Evolutionary conservation across 2,113 vertebrate genomes (phyloP).

Genomic region (Ploceus nigricollis): DNA sequence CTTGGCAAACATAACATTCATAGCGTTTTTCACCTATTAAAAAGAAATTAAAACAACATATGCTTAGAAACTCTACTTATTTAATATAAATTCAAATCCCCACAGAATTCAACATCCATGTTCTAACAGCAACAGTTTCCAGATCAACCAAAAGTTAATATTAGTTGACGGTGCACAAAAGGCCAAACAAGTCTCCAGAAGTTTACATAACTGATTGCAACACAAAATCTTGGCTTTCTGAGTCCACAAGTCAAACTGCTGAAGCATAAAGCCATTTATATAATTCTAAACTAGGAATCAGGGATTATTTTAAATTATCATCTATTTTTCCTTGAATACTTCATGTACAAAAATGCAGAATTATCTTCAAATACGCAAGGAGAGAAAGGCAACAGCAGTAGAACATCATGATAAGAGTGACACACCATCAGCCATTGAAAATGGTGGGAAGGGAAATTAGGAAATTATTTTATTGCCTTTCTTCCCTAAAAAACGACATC

Average conservation of each 20-base stretch:
- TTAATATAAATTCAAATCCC: background rate
- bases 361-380: background rate
- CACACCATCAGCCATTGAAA: background rate
- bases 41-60: background rate
- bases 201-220: background rate
- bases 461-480: background rate
- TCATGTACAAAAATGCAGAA: background rate
- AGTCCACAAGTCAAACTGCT: background rate
- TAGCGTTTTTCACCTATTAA: constrained; percentile 71
- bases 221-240: background rate
- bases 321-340: background rate
- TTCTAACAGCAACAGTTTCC: background rate
- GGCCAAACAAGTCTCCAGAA: background rate
- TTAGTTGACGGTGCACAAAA: background rate
- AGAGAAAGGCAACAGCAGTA: background rate
- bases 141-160: background rate
- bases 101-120: background rate
- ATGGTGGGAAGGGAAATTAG: background rate
- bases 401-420: background rate
- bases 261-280: background rate
- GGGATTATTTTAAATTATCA: background rate
- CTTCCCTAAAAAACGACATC: background rate
- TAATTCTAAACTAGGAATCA: background rate
- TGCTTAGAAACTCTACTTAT: background rate
- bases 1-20: constrained; percentile 60